These are phyloP conservation scores for Phyllostomus hastatus DNA, from an alignment of 2,113 vertebrate genomes.

Conservation along the genomic window DNA sequence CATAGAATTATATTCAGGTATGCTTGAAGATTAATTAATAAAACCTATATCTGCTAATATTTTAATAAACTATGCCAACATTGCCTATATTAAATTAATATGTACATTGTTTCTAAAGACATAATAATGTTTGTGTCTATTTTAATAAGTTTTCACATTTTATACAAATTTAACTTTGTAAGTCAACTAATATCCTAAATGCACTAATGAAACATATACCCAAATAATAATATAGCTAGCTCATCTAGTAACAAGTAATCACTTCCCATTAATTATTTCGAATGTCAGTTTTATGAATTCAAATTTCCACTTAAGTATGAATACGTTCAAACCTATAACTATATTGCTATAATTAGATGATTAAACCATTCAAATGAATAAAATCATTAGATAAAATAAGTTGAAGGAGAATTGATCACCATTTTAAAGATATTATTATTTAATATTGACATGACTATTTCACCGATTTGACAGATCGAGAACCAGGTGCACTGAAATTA, in stretches of 20 bases:
- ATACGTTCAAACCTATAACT: neutral
- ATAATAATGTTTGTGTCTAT: neutral
- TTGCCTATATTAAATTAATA: neutral
- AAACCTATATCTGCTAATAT: neutral
- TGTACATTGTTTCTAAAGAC: neutral
- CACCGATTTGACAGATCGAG: neutral
- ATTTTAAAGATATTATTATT: neutral
- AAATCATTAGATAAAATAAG: neutral
- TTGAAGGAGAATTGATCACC: neutral
- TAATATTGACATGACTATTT: neutral
- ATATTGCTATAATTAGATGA: neutral
- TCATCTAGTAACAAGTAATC: neutral
- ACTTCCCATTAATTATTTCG: neutral
- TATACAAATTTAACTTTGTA: neutral
- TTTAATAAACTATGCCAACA: neutral
- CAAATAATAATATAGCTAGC: neutral
- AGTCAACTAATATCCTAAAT: neutral
- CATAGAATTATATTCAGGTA: neutral
- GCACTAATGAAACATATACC: neutral
- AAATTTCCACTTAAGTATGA: neutral
- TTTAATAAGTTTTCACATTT: neutral
- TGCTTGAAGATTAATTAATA: neutral
- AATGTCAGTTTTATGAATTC: neutral
- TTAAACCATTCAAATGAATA: neutral
- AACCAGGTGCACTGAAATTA: neutral